These are phyloP conservation scores for Agrilus planipennis DNA, from an alignment of 1,140 invertebrate species.

Conservation along the genomic window DNA sequence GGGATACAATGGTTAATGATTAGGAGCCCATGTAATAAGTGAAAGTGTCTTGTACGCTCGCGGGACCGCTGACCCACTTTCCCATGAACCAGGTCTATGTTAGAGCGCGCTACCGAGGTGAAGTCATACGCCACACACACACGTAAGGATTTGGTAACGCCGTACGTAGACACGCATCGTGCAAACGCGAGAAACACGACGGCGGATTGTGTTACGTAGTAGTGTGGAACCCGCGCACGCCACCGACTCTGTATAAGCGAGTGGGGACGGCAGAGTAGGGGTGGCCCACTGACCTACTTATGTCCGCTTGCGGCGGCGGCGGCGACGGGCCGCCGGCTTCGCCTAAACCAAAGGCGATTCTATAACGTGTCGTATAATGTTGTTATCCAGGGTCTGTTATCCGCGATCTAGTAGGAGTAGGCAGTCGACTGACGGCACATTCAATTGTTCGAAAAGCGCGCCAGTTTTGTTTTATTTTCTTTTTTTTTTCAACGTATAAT, in stretches of 20 bases:
- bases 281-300: constrained; percentile 60
- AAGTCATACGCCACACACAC: constrained; percentile 26
- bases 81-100: constrained; percentile 54
- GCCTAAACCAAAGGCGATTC: too few relatives aligned
- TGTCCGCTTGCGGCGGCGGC: too few relatives aligned
- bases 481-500: too few relatives aligned
- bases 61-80: constrained; percentile 46
- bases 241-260: too few relatives aligned
- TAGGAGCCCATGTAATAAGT: constrained; percentile 53
- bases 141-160: constrained; percentile 4
- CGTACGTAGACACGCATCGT: constrained; percentile 9
- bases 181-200: too few relatives aligned
- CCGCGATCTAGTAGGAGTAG: too few relatives aligned
- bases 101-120: constrained; percentile 38
- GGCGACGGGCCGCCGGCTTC: too few relatives aligned
- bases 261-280: constrained; percentile 37
- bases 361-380: too few relatives aligned
- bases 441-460: too few relatives aligned
- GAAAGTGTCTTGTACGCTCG: constrained; percentile 53
- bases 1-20: constrained; percentile 50
- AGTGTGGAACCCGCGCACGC: constrained; percentile 34
- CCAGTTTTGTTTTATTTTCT: too few relatives aligned
- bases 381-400: too few relatives aligned
- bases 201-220: constrained; percentile 20
- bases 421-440: too few relatives aligned